Conservation (phyloP, 1,140 invertebrate species). For the Drosophila leontia region DNA sequence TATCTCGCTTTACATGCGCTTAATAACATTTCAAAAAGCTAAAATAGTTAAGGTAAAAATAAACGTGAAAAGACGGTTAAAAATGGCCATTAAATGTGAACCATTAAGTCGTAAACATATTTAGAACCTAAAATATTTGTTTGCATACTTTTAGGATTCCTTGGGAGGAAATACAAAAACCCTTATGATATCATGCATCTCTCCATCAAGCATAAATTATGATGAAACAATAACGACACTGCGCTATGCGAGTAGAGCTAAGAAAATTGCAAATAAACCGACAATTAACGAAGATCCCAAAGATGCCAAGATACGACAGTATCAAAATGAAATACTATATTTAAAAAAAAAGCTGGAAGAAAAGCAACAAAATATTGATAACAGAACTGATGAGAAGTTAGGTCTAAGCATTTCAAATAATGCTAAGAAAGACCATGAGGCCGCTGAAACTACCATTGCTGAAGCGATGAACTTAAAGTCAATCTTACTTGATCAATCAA, state of each 20-base stretch:
- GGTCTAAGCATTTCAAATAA: background rate
- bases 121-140: background rate
- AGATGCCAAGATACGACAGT: slow-evolving; percentile 94
- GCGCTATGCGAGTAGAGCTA: slow-evolving; percentile 95
- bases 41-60: too few relatives aligned
- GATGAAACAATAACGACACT: slow-evolving; percentile 96
- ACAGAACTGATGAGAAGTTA: background rate
- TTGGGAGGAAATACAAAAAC: slow-evolving; percentile 97
- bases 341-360: slow-evolving; percentile 89
- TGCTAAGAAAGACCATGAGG: slow-evolving; percentile 49
- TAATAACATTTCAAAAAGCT: background rate
- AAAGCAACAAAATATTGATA: slow-evolving; percentile 33
- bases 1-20: background rate
- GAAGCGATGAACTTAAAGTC: background rate
- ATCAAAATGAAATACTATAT: slow-evolving; percentile 94
- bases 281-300: slow-evolving; percentile 97
- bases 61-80: too few relatives aligned
- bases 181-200: slow-evolving; percentile 96
- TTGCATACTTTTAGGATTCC: slow-evolving; percentile 88
- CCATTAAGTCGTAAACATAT: background rate
- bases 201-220: slow-evolving; percentile 94
- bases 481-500: background rate
- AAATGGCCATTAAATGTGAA: background rate
- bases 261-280: slow-evolving; percentile 97
- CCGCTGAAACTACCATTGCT: background rate